Base-by-base conservation (phyloP, 2,113 vertebrate species). In the Lethenteron reissneri region DNA sequence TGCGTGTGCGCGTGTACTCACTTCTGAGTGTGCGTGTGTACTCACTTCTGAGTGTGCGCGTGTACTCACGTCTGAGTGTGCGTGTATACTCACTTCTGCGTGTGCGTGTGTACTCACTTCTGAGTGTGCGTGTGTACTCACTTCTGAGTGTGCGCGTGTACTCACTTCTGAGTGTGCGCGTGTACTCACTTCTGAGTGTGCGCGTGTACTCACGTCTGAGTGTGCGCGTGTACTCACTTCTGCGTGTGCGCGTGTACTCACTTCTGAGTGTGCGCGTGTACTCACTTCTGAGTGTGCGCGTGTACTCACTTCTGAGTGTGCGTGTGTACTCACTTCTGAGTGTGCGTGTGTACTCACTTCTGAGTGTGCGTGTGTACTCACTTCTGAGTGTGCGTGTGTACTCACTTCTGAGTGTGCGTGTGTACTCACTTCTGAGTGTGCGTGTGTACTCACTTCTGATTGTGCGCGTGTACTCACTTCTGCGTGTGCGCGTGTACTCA, bases 261-360 rank as follows among this genome's bases (percentile, higher is more conserved):
- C 91, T 91, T 95, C 75, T 89, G 86, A 8, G 25, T 25, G 25
- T 25, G 25, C n/a, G n/a, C n/a, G n/a, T 56, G 1, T 8, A 9
- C 64, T 6, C 57, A 12, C 9, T 9, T 6, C 14, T 17, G 10
- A 19, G 6, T 41, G 62, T 8, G 62, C 5, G 60, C 1, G 60
- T 17, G 8, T 19, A 19, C 8, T 15, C 19, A 19, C 19, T 15
- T 64, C 14, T 64, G 62, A 5, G 62, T 64, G 62, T 64, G 62
- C 62, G 2, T 3, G 25, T 25, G 25, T 8, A 73, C 85, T 81
- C 76, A 95, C 91, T 91, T 95, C 75, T 89, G n/a, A n/a, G n/a
- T n/a, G n/a, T n/a, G 41, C 41, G 41, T 7, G 25, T 25, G 21
- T 21, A 25, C 25, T 25, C 3, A 25, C 25, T 25, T 25, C 25